Conservation (phyloP, 2,113 vertebrate genomes). For the Burhinus oedicnemus region DNA sequence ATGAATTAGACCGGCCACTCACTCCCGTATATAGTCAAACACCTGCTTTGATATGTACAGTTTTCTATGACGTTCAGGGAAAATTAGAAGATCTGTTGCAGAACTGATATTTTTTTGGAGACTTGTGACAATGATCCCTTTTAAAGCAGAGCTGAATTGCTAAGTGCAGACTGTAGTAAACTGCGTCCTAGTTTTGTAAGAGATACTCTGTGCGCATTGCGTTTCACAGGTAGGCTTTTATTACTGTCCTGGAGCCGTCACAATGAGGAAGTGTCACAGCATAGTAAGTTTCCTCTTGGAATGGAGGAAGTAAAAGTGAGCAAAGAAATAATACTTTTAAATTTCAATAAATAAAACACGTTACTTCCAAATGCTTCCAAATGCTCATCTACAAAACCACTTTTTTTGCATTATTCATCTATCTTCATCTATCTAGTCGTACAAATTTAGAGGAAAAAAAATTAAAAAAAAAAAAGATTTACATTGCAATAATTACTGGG, state of each 20-base stretch:
- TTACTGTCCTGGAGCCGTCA: conserved; percentile 45
- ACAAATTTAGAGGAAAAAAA: neutral
- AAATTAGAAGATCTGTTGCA: conserved; percentile 68
- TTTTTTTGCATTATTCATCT: neutral
- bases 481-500: neutral
- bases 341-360: neutral
- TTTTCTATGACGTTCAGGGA: conserved; percentile 60
- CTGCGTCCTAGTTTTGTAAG: conserved; percentile 53
- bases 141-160: conserved; percentile 50
- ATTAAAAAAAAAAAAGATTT: neutral
- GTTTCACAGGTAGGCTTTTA: conserved; percentile 60
- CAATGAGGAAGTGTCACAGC: conserved; percentile 49
- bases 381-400: neutral
- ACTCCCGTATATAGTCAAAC: conserved; percentile 36
- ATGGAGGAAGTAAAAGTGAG: neutral
- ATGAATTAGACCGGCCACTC: conserved; percentile 65
- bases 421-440: neutral
- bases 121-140: conserved; percentile 43
- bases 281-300: neutral
- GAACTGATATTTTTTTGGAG: conserved; percentile 24
- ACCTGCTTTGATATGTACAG: conserved; percentile 65
- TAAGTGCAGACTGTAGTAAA: conserved; percentile 50
- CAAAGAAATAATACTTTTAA: neutral
- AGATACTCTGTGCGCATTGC: conserved; percentile 44
- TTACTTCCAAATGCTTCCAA: neutral